A percentile compares a stretch with the other conserved stretches of the same genome.
phyloP scores from a whole-genome alignment of 2,113 vertebrate species.

The Toxostoma redivivum region DNA sequence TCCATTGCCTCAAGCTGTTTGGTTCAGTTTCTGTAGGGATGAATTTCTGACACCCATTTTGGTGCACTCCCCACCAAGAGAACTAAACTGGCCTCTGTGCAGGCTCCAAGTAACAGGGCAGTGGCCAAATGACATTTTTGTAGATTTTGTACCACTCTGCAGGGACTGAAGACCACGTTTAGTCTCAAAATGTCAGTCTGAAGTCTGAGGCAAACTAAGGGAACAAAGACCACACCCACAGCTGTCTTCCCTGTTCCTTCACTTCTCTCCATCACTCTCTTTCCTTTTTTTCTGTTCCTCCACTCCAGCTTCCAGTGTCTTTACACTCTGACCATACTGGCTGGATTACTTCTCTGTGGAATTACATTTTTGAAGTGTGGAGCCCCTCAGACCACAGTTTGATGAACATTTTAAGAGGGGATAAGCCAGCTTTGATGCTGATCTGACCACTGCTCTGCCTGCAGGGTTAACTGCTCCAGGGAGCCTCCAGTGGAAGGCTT shows the following conservation, averaged over 20 bases:
- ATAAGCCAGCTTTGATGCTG: background rate
- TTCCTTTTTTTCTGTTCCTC: background rate
- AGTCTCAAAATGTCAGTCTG: background rate
- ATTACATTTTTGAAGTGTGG: background rate
- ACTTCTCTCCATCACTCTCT: background rate
- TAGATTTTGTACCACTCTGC: background rate
- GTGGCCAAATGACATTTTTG: background rate
- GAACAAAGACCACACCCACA: background rate
- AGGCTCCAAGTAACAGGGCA: background rate
- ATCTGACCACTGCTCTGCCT: background rate
- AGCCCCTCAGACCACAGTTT: background rate
- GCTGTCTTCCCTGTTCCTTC: rapidly evolving
- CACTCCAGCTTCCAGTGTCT: background rate
- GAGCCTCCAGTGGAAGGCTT: background rate
- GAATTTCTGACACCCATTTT: background rate
- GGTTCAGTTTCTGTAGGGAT: background rate
- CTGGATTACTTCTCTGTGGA: background rate
- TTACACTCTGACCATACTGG: background rate
- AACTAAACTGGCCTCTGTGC: background rate
- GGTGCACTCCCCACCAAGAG: background rate
- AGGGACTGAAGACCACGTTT: background rate
- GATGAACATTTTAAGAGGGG: background rate
- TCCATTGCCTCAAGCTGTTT: background rate
- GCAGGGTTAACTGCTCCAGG: background rate
- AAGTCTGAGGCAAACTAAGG: background rate